Evolutionary conservation across 2,113 vertebrate species (phyloP), one percentile per base, ranked within the genome.

Genomic region (Rynchops niger): DNA sequence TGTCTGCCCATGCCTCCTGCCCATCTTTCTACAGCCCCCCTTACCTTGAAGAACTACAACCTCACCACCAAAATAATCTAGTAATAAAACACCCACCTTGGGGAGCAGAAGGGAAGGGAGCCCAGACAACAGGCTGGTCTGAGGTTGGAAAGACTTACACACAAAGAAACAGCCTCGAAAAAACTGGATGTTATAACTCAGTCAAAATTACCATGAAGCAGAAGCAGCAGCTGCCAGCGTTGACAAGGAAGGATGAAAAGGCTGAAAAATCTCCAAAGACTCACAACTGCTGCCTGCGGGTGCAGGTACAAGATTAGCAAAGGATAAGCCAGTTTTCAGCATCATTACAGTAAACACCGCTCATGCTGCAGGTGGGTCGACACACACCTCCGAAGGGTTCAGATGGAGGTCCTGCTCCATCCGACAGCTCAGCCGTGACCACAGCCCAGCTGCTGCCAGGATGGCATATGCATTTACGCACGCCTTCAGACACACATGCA

Each of bases 191-290:
- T 25, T 76, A 4, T 30, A 67, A 73, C 52, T 73, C 27, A 27
- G 50, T 29, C 52, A 49, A 27, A 86, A 62, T 32, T 32, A 70
- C 55, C 89, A 52, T 1, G 2, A 58, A 73, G 40, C 67, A 87
- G 58, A 81, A 90, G 79, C 49, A 93, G 74, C 93, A 93, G 82
- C 55, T 85, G 49, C 89, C 65, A 78, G 43, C 32, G 32, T 8
- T 77, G 79, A 50, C 50, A 59, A 61, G 58, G 36, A 29, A 61
- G 29, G 49, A 92, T 77, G 45, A 87, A 90, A 82, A 85, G 27
- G 74, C 43, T 66, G 49, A 73, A 92, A 71, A 73, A 18, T 45
- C 78, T 50, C 38, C 29, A 62, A 53, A 82, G 74, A 32, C 32
- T 73, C 70, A 73, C 36, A 40, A 52, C 15, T 55, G 55, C 82